Evolutionary conservation across 2,888 invertebrate species (phyloP).

Genomic region (Cenopis cana): DNA sequence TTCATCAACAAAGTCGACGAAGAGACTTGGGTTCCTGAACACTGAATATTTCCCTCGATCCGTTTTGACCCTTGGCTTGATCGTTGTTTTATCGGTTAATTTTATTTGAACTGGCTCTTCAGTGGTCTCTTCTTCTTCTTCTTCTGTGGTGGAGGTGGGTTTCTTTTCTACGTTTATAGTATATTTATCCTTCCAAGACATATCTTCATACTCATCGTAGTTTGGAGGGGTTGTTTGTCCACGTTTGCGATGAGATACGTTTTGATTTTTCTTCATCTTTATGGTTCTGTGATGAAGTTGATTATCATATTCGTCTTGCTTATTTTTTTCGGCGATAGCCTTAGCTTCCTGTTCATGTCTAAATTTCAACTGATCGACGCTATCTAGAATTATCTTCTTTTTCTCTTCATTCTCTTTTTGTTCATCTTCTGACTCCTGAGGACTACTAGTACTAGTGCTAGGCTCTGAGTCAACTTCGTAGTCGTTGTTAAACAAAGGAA

Average conservation of each 20-base stretch:
- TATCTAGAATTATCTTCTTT: conserved; percentile 69
- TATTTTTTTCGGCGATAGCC: conserved; percentile 67
- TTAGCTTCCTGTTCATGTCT: conserved; percentile 73
- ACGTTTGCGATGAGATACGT: conserved; percentile 45
- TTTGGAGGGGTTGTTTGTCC: conserved; percentile 53
- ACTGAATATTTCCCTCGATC: conserved; percentile 68
- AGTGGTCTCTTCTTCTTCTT: conserved; percentile 40
- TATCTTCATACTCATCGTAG: conserved; percentile 72
- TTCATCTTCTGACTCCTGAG: conserved; percentile 56
- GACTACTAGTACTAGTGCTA: conserved; percentile 30
- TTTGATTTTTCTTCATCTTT: conserved; percentile 54
- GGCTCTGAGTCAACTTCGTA: conserved; percentile 17
- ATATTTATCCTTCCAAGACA: conserved; percentile 64
- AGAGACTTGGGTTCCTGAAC: conserved; percentile 71
- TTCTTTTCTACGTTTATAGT: conserved; percentile 53
- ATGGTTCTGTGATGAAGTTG: conserved; percentile 66
- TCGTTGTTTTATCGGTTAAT: conserved; percentile 22
- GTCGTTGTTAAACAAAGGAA: conserved; percentile 31
- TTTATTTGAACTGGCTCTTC: background rate
- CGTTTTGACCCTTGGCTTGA: conserved; percentile 48
- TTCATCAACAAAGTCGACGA: conserved; percentile 62
- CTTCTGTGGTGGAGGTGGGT: too few relatives aligned
- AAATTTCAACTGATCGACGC: conserved; percentile 73
- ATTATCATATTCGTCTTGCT: conserved; percentile 72
- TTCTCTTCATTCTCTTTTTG: conserved; percentile 68